Evolutionary conservation across 2,113 vertebrate genomes (phyloP).

Genomic region (Corythornis cristatus): DNA sequence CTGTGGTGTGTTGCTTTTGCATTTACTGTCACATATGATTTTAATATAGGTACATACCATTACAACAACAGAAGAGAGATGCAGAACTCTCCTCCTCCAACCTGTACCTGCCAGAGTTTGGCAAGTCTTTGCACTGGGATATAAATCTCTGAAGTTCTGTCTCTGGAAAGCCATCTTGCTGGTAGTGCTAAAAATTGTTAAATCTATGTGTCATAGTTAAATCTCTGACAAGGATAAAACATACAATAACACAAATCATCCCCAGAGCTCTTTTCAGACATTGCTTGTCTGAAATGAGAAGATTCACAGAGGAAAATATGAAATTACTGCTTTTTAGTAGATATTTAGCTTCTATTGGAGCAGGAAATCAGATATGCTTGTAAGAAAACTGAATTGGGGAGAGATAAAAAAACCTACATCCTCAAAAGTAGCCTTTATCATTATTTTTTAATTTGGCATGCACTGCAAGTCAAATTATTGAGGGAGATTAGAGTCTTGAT

Average conservation of each 20-base stretch:
- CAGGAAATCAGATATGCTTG: neutral
- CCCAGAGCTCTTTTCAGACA: neutral
- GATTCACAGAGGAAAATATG: neutral
- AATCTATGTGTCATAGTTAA: neutral
- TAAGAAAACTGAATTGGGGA: neutral
- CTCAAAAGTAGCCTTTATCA: neutral
- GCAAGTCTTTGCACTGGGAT: conserved; percentile 85
- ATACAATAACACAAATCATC: neutral
- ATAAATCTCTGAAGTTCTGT: conserved; percentile 87
- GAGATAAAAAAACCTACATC: neutral
- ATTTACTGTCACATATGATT: neutral
- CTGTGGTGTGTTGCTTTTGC: neutral
- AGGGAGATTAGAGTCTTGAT: neutral
- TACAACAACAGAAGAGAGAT: conserved; percentile 79
- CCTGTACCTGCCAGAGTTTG: conserved; percentile 84
- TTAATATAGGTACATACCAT: conserved; percentile 55
- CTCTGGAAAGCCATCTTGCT: conserved; percentile 82
- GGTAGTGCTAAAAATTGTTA: conserved; percentile 80
- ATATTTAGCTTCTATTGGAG: neutral
- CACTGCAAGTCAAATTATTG: neutral
- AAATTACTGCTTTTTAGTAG: neutral
- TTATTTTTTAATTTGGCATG: neutral
- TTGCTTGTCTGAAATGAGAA: neutral
- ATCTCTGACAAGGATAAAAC: neutral
- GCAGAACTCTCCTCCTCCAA: conserved; percentile 72